Base-by-base conservation (phyloP, 2,888 invertebrate genomes). In the Cheilosia pagana region DNA sequence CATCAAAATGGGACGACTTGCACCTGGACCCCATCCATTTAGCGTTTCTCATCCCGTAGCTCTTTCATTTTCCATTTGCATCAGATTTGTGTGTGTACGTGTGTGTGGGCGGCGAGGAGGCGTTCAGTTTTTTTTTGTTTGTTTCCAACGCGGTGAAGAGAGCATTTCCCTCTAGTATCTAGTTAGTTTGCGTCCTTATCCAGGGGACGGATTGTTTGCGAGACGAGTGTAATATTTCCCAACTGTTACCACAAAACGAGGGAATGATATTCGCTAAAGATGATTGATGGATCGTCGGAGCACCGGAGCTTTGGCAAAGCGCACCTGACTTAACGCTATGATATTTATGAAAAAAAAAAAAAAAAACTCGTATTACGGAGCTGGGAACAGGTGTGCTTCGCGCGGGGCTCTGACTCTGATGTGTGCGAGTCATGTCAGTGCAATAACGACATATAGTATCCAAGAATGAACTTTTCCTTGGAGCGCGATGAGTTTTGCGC, bases 191-290 rank as follows among this genome's bases (percentile, higher is more conserved):
- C 48, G 48, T 43, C 48, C 60, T 55, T 55, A 60, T 60, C 39
- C 41, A 23, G 21, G 41, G 53, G 60, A 60, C 16, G 67, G 67
- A 77, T 72, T 77, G 77, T 57, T 72, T 67, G 67, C 72, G 48
- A 72, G 77, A 82, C 77, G 82, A 82, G 35, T 72, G 83, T 75
- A 83, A 83, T 83, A 79, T 79, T 79, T 83, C 59, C 68, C 83
- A 83, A 79, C 79, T 83, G 83, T 83, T 83, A 83, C 83, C 83
- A 70, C 83, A 83, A 75, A 83, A 79, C 72, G 83, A 82, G 79
- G 21, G 48, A 83, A 83, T 79, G 79, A 83, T 83, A 79, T 65
- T 79, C 79, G 79, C 79, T 79, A 78, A 83, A 79, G 68, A 79
- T 83, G 83, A 83, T 83, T 83, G 79, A 83, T 83, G 79, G 74